Evolutionary conservation across 2,113 vertebrate genomes (phyloP), one percentile per base, ranked within the genome.

Genomic region (Phylloscopus trochiloides): DNA sequence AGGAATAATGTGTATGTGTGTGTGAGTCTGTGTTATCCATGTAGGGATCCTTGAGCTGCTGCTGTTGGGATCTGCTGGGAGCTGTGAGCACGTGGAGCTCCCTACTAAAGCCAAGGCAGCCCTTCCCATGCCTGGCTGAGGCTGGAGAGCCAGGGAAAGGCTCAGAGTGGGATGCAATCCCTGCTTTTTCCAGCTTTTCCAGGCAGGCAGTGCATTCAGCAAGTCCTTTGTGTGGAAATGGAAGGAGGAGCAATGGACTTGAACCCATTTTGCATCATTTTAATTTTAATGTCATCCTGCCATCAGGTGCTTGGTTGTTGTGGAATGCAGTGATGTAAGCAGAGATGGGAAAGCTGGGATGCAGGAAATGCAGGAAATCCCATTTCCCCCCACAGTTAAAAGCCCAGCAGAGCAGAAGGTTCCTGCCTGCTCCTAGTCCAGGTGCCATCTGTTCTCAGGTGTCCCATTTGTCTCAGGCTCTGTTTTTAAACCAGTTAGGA

Each of bases 401-500:
- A 54, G 31, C 47, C 34, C 25, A 18, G 48, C 54, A 63, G 66
- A 51, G 9, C 61, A 55, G 74, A 63, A 85, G 43, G 65, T 34
- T 6, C 66, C 55, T 87, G 54, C 76, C 28, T 58, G 51, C 16
- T 59, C 14, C 0, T 8, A 3, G 24, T 11, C 38, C 75, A 34
- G 34, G 61, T 72, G 65, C 87, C 28, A 22, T 78, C 85, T 90
- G 77, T 88, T 87, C 76, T 45, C 61, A 52, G 84, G 58, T 86
- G 50, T 54, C 85, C 59, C 25, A 2, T 88, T 50, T 51, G 25
- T 72, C 67, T 75, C 45, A 8, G 25, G 57, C 57, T 71, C 50
- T 59, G 29, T 0, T 85, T 85, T 74, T 36, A 79, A 74, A 81
- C 43, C 61, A 38, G 14, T 73, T 66, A 36, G 2, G 15, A 10